A percentile compares a stretch with the other conserved stretches of the same genome.
Conservation (phyloP, 1,140 invertebrate genomes). For the Ceratoteleas bidentatus region DNA sequence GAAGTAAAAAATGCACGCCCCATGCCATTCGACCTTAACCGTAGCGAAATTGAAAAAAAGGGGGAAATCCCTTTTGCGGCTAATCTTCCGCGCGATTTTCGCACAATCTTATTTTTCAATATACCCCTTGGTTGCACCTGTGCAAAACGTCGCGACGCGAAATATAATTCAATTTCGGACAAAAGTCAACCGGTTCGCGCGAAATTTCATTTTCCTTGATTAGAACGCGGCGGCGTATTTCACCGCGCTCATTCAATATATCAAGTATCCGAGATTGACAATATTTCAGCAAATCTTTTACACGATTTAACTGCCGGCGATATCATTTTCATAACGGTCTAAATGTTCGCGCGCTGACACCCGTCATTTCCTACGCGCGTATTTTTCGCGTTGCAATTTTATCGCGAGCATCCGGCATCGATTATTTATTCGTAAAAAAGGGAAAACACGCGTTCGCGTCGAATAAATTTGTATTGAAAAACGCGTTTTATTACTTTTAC, state of each 20-base stretch:
- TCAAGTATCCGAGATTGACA: slow-evolving; percentile 39
- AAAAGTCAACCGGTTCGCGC: neutral
- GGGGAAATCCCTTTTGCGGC: neutral
- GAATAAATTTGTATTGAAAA: slow-evolving; percentile 51
- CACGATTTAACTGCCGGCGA: slow-evolving; percentile 49
- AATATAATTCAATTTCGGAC: slow-evolving; percentile 2
- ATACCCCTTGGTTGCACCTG: neutral
- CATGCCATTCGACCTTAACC: neutral
- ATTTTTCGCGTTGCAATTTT: slow-evolving; percentile 57
- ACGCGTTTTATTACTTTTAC: slow-evolving; percentile 39
- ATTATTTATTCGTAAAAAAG: slow-evolving; percentile 46
- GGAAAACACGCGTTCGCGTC: slow-evolving; percentile 36
- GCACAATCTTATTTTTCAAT: neutral
- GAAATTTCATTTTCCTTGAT: slow-evolving; percentile 42
- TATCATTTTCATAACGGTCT: slow-evolving; percentile 58
- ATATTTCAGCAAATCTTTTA: slow-evolving; percentile 55
- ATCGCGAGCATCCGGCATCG: slow-evolving; percentile 43
- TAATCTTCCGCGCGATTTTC: neutral
- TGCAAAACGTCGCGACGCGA: neutral
- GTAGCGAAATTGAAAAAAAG: neutral
- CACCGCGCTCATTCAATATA: slow-evolving; percentile 12
- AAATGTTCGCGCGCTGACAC: slow-evolving; percentile 38
- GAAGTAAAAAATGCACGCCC: neutral
- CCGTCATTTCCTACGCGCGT: slow-evolving; percentile 41
- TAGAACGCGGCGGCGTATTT: slow-evolving; percentile 13